Evolutionary conservation across 2,888 invertebrate species (phyloP).

Genomic region (Ashinkailepas kermadecensis): DNA sequence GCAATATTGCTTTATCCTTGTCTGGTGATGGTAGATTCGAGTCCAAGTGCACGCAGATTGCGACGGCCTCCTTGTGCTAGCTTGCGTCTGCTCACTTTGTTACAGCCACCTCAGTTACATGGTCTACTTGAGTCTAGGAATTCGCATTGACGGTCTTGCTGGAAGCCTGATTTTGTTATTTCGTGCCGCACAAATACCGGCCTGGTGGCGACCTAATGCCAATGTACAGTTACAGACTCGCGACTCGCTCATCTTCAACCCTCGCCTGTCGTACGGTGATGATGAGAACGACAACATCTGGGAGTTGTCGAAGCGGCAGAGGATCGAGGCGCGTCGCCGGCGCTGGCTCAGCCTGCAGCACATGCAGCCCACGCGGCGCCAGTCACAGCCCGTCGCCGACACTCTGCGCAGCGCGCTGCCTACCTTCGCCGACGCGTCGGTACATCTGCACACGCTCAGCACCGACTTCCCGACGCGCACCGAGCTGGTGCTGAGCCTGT

Average conservation of each 20-base stretch:
- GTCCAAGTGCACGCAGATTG: too few relatives aligned
- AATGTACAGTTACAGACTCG: background rate
- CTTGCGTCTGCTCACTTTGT: too few relatives aligned
- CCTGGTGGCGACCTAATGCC: background rate
- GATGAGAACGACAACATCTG: background rate
- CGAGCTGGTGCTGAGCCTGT: background rate
- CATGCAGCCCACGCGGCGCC: too few relatives aligned
- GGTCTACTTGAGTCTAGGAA: too few relatives aligned
- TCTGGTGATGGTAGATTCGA: too few relatives aligned
- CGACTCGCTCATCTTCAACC: slow-evolving; percentile 12
- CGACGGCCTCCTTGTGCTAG: too few relatives aligned
- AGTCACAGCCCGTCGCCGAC: too few relatives aligned
- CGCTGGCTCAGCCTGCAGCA: background rate
- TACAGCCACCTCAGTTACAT: too few relatives aligned
- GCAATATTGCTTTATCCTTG: too few relatives aligned
- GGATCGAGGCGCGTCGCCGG: background rate
- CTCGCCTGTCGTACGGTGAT: background rate
- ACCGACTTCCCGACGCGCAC: background rate
- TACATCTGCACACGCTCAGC: background rate
- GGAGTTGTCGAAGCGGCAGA: background rate
- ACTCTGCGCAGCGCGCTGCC: background rate
- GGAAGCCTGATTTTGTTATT: too few relatives aligned
- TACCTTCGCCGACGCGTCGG: background rate
- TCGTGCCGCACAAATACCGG: background rate
- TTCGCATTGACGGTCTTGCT: too few relatives aligned